phyloP scores from a whole-genome alignment of 1,140 invertebrate genomes.

The Oreohelix idahoensis region DNA sequence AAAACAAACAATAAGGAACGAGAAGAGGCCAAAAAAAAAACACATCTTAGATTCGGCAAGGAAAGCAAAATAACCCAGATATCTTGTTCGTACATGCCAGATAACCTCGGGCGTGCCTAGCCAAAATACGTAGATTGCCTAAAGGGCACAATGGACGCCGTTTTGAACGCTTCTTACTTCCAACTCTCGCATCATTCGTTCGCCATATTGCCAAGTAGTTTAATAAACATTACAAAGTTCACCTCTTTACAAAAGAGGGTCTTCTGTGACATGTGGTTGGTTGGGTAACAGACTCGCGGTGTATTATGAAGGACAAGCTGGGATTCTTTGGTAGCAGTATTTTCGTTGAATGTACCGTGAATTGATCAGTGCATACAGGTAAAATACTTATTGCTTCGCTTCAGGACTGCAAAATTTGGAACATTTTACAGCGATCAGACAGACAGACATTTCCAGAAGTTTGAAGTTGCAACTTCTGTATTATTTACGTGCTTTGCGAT shows the following conservation, averaged over 20 bases:
- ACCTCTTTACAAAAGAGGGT: neutral
- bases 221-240: neutral
- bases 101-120: constrained; percentile 7
- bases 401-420: too few species aligned
- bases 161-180: neutral
- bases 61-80: neutral
- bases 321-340: too few species aligned
- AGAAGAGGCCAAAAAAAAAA: neutral
- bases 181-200: neutral
- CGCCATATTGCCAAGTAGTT: neutral
- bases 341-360: too few species aligned
- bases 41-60: neutral
- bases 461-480: too few species aligned
- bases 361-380: too few species aligned
- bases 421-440: too few species aligned
- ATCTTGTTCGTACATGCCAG: neutral
- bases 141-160: constrained; percentile 4
- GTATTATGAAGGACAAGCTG: too few species aligned
- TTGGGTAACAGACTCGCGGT: too few species aligned
- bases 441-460: too few species aligned
- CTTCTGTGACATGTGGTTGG: too few species aligned
- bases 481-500: too few species aligned
- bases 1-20: neutral
- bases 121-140: neutral
- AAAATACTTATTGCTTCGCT: too few species aligned